A percentile compares a stretch with the other conserved stretches of the same genome.
Evolutionary conservation across 2,888 invertebrate species (phyloP).

Genomic region (Apamea monoglypha): DNA sequence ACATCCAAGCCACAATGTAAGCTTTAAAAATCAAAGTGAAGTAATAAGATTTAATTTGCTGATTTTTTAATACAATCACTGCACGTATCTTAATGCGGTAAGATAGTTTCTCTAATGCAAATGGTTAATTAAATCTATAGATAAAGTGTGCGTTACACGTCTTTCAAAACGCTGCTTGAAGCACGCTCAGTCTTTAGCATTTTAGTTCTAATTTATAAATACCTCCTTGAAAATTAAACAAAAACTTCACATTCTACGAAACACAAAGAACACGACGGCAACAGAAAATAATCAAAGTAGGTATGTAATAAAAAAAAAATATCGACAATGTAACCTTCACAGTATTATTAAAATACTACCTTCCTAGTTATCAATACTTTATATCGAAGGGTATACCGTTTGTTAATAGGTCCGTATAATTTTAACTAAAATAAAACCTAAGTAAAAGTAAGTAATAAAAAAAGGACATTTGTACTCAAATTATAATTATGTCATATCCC

Average conservation of each 20-base stretch:
- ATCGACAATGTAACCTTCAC: slow-evolving; percentile 7
- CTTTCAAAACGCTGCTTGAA: slow-evolving; percentile 53
- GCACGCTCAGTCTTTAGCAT: slow-evolving; percentile 31
- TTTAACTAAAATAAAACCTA: neutral
- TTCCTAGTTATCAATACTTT: slow-evolving; percentile 5
- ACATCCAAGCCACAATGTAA: neutral
- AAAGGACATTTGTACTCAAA: too few species aligned
- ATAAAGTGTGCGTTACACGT: slow-evolving; percentile 13
- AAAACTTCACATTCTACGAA: neutral
- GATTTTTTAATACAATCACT: slow-evolving; percentile 46
- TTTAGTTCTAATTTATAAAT: neutral
- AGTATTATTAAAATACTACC: slow-evolving; percentile 20
- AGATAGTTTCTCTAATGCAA: slow-evolving; percentile 34
- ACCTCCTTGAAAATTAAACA: slow-evolving; percentile 3
- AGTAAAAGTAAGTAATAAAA: too few species aligned
- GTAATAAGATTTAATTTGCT: slow-evolving; percentile 45
- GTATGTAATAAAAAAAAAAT: neutral
- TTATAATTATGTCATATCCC: too few species aligned
- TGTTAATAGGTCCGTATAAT: neutral
- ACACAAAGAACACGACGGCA: slow-evolving; percentile 7
- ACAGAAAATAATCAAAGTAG: neutral
- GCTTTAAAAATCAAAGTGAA: slow-evolving; percentile 62
- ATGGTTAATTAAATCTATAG: slow-evolving; percentile 22
- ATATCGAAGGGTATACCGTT: neutral
- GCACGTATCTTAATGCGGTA: slow-evolving; percentile 49